Evolutionary conservation across 2,113 vertebrate genomes (phyloP).

Genomic region (Hippolais icterina): DNA sequence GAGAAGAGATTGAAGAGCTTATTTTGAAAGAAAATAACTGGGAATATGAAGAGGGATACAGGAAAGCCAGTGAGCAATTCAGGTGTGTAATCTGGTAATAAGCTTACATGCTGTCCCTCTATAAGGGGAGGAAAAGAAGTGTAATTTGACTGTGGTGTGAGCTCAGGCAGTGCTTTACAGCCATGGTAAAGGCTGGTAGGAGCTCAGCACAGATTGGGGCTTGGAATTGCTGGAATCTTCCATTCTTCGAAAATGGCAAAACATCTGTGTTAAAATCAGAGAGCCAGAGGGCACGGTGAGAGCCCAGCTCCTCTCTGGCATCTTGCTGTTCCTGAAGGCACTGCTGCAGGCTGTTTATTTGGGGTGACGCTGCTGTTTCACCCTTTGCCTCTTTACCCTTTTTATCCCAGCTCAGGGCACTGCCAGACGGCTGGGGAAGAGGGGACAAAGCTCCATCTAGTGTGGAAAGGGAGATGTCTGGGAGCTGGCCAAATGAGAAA

Average conservation of each 20-base stretch:
- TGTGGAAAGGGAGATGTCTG: conserved; percentile 16
- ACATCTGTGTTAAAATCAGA: not conserved
- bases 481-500: not conserved
- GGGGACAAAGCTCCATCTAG: conserved; percentile 70
- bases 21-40: not conserved
- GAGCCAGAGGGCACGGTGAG: not conserved
- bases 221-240: not conserved
- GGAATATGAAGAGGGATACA: not conserved
- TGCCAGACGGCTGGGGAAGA: not conserved
- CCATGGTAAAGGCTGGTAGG: not conserved
- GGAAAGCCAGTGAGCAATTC: not conserved
- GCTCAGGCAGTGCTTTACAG: not conserved
- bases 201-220: not conserved
- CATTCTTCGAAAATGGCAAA: not conserved
- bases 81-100: not conserved
- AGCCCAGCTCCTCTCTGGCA: rapidly evolving
- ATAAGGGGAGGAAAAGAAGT: not conserved
- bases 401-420: not conserved
- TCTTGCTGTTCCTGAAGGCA: rapidly evolving
- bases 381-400: not conserved
- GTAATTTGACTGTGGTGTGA: not conserved
- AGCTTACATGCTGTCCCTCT: not conserved
- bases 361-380: not conserved
- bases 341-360: not conserved
- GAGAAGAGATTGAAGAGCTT: not conserved